These are phyloP conservation scores for Abramis brama DNA, from an alignment of 2,113 vertebrate species.

Conservation along the genomic window DNA sequence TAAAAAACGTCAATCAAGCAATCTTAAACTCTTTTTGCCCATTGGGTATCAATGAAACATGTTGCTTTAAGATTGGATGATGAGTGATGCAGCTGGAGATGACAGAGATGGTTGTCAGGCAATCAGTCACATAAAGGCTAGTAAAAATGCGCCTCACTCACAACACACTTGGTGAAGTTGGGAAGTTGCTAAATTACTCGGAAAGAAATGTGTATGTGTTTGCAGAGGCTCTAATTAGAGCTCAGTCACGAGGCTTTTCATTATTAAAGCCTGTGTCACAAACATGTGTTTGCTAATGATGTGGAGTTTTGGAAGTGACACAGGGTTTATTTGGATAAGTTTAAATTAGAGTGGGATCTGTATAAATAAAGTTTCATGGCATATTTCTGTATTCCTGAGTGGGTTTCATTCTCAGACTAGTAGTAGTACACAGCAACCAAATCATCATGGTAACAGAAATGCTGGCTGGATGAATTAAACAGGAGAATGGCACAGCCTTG, in stretches of 20 bases:
- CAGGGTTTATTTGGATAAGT: conserved; percentile 27
- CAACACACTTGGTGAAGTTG: conserved; percentile 29
- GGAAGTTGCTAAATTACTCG: conserved; percentile 42
- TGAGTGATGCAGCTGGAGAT: conserved; percentile 24
- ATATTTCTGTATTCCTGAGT: neutral
- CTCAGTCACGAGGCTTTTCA: conserved; percentile 2
- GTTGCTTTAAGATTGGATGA: conserved; percentile 17
- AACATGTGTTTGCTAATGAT: conserved; percentile 1
- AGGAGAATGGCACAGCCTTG: neutral
- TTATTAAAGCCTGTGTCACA: conserved; percentile 21
- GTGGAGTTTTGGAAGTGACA: neutral
- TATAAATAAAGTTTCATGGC: neutral
- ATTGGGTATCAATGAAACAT: neutral
- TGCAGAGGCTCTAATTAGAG: conserved; percentile 17
- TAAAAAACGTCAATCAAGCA: too few species aligned
- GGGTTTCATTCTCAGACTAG: neutral
- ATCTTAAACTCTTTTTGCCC: neutral
- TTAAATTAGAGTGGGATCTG: conserved; percentile 46
- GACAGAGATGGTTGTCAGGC: conserved; percentile 40
- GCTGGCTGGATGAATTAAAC: neutral
- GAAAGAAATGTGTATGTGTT: neutral
- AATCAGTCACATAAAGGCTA: conserved; percentile 14
- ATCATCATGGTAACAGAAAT: neutral
- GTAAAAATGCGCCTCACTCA: neutral
- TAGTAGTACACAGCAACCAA: neutral